Evolutionary conservation across 2,888 invertebrate species (phyloP), one percentile per base, ranked within the genome.

Genomic region (Hemistola chrysoprasaria): DNA sequence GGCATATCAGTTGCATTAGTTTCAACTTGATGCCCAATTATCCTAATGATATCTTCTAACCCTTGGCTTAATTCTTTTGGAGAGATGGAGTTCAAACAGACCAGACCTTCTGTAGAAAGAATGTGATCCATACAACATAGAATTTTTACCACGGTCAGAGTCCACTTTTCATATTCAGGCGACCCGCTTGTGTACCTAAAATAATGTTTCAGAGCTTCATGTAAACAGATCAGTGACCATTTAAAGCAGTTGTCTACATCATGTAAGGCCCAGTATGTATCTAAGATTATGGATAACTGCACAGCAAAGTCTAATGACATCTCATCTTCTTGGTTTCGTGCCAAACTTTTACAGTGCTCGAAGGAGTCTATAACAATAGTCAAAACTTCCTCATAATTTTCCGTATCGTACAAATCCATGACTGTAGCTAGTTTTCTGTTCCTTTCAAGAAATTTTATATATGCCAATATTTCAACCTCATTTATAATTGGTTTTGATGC

Each of bases 21-120:
- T 56, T 96, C 95, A 47, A 97, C 89, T 74, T 95, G 95, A 66
- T 94, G 93, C 34, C 94, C 93, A 48, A 96, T 92, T 32, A 96
- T 91, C 59, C 92, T 92, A 10, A 94, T 92, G 25, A 97, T 83
- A 67, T 93, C 94, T 68, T 95, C 93, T 0, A 95, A 90, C 8
- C 95, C 88, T 50, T 94, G 91, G 3, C 92, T 87, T 6, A 93
- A 75, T 41, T 92, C 92, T 44, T 91, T 90, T 28, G 90, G 90
- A 1, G 91, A 77, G 22, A 94, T 73, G 21, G 84, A 72, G 52
- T 92, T 91, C 71, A 78, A 82, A 65, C 59, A 90, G 53, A 74
- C 80, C 61, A 81, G 78, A 26, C 78, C 88, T 66, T 88, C 88
- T 16, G 70, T 77, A 1, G 60, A 69, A 1, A 90, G 59, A 45